phyloP scores from a whole-genome alignment of 1,140 invertebrate species.

The Chironomus striatipennis region DNA sequence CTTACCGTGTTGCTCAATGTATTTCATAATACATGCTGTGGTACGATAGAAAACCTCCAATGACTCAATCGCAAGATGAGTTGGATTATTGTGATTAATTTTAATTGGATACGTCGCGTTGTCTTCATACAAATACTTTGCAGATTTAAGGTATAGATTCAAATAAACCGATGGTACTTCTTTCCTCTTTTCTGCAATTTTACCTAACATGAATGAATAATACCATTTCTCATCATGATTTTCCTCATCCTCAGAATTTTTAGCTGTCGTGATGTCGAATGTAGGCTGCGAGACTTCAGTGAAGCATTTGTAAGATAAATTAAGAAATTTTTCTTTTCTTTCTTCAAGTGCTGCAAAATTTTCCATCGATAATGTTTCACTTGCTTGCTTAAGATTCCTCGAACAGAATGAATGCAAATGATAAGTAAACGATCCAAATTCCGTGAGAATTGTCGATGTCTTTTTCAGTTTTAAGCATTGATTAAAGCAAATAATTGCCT shows the following conservation, averaged over 20 bases:
- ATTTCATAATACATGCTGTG: conserved; percentile 78
- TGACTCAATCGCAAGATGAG: conserved; percentile 78
- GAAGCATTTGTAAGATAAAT: conserved; percentile 68
- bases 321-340: conserved; percentile 68
- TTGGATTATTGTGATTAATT: conserved; percentile 76
- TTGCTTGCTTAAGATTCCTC: conserved; percentile 69
- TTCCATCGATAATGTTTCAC: conserved; percentile 67
- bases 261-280: conserved; percentile 34
- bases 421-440: conserved; percentile 81
- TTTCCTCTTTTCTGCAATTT: conserved; percentile 76
- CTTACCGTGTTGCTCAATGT: conserved; percentile 56
- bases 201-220: conserved; percentile 86
- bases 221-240: conserved; percentile 74
- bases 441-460: conserved; percentile 68
- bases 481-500: conserved; percentile 67
- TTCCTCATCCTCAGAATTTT: conserved; percentile 43
- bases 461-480: conserved; percentile 63
- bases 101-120: conserved; percentile 76
- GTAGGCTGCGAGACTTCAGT: conserved; percentile 47
- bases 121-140: conserved; percentile 64
- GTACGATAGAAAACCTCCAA: conserved; percentile 77
- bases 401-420: conserved; percentile 81
- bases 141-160: conserved; percentile 67
- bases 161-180: conserved; percentile 64
- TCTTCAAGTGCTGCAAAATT: conserved; percentile 63